Base-by-base conservation (phyloP, 2,797 vertebrate genomes). In the Chelon auratus region DNA sequence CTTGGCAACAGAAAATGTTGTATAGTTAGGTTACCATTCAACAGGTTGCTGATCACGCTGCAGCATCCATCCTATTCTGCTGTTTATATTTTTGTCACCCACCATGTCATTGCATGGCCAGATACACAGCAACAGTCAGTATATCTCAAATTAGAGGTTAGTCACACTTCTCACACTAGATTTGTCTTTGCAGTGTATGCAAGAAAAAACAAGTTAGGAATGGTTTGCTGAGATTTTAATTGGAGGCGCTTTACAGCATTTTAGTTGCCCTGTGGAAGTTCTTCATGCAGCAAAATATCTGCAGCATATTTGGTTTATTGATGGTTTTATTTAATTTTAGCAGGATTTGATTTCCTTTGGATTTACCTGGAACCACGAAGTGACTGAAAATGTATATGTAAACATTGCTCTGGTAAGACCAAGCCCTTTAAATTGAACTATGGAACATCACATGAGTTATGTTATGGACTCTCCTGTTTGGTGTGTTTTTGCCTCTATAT, bases 11-110 rank as follows among this genome's bases (percentile, higher is more conserved):
- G 17, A 56, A 78, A 78, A 66, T 68, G 58, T 53, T 73, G 43
- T 22, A 14, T 43, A 13, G 59, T 72, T 63, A 70, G 53, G 51
- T 80, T 62, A 52, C 15, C 57, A 74, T 79, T 82, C 76, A 56
- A 67, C 80, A 72, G 63, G 74, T 78, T 78, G 54, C 69, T 81
- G 62, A 68, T 66, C 36, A 52, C 51, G 71, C 68, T 54, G 45
- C 4, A 67, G 50, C 42, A 55, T 75, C 56, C 54, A 36, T 61
- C 48, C 48, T 43, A 4, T 61, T 72, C 2, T 62, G 51, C 66
- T 42, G 36, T 52, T 50, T 68, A 15, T 61, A 14, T 65, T 65
- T 24, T 55, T 48, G 5, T 33, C 24, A 26, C 24, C 65, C 20
- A 62, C 43, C 53, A 53, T 71, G 40, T 14, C 57, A 13, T 58